Evolutionary conservation across 2,113 vertebrate species (phyloP), one percentile per base, ranked within the genome.

Genomic region (Melanerpes formicivorus): DNA sequence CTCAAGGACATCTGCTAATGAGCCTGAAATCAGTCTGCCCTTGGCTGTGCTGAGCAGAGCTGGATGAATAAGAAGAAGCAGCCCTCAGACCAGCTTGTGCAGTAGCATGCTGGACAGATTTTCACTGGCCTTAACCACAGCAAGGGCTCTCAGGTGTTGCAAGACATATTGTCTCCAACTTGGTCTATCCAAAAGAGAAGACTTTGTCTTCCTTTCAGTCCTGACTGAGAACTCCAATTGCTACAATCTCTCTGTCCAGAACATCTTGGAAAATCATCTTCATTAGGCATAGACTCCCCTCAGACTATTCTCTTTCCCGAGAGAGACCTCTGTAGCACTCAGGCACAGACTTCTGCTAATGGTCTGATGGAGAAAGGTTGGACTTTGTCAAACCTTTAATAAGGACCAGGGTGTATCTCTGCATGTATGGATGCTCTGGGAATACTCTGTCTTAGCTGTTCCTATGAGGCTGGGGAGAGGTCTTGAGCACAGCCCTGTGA

Each of bases 1-100:
- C 88, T 95, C 32, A 71, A 93, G 83, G 92, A 88, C 80, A 81
- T 90, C 83, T 88, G 44, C 58, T 93, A 80, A 93, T 90, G 73
- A 77, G 30, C 67, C 63, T 72, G 34, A 84, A 94, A 90, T 88
- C 55, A 69, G 37, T 60, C 32, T 88, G 69, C 29, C 27, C 64
- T 88, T 79, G 0, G 2, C 46, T 84, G 15, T 54, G 32, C 69
- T 72, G 42, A 83, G 54, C 58, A 67, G 80, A 84, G 37, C 56
- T 83, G 34, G 15, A 4, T 65, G 48, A n/a, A 54, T 2, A 1
- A 67, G 65, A 90, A 72, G 6, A 86, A 75, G 48, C 46, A 91
- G 15, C 25, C 37, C 62, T 88, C 15, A 29, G 84, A 83, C 62
- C 48, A 91, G 62, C 86, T 86, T 58, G 42, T 78, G 50, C 34